Percentiles rank a stretch among this genome's conserved stretches.
phyloP scores from a whole-genome alignment of 2,888 invertebrate genomes.

The Andrena praecox region DNA sequence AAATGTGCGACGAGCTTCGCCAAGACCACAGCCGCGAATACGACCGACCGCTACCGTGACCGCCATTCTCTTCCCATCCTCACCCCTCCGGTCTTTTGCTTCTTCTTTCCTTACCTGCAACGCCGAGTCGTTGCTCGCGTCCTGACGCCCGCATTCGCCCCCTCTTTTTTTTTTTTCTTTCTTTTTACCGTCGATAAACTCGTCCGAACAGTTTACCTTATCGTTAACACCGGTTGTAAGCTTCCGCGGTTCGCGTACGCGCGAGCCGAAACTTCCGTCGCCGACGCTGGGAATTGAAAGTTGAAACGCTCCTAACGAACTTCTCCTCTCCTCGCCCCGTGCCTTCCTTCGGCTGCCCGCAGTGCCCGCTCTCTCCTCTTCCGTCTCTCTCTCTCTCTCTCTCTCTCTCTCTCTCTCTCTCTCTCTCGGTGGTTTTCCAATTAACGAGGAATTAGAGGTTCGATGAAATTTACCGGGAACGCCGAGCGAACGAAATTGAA shows the following conservation, averaged over 20 bases:
- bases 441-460: conserved; percentile 37
- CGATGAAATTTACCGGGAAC: conserved; percentile 25
- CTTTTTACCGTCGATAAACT: conserved; percentile 26
- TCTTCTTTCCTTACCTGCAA: background rate
- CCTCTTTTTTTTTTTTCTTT: background rate
- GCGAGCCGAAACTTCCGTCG: conserved; percentile 3
- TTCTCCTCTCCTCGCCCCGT: background rate
- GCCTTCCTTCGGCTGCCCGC: background rate
- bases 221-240: conserved; percentile 22
- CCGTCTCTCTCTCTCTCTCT: background rate
- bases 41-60: background rate
- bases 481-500: conserved; percentile 28
- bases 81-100: background rate
- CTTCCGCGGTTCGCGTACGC: background rate
- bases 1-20: background rate
- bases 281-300: background rate
- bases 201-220: conserved; percentile 1
- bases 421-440: background rate
- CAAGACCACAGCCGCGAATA: conserved; percentile 2
- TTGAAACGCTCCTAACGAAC: conserved; percentile 15
- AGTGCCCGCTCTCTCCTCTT: too few relatives aligned
- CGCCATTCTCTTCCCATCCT: background rate
- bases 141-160: background rate
- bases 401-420: background rate
- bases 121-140: background rate